Evolutionary conservation across 2,888 invertebrate genomes (phyloP), one percentile per base, ranked within the genome.

Genomic region (Dasysyrphus albostriatus): DNA sequence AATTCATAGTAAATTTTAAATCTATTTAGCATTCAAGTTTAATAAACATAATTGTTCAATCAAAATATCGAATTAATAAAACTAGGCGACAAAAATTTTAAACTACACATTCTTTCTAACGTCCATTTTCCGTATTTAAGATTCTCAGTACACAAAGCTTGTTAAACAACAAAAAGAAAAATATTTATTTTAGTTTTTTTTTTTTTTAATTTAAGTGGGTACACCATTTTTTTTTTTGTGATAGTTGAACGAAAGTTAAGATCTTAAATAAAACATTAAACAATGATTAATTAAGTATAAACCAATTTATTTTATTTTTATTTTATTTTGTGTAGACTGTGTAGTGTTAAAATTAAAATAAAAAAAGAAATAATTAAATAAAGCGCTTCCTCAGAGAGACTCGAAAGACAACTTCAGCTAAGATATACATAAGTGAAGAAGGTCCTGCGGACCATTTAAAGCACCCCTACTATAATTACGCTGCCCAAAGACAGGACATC

Each of bases 11-110:
- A 47, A 16, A 47, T 16, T 16, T 47, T 67, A 75, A 79, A 63
- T 72, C 58, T 59, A 73, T 83, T 80, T 81, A 76, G 61, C 73
- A 81, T 87, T 77, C 67, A 88, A 87, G 77, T 88, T 88, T 83
- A 88, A 84, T 85, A 84, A 88, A 88, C 79, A 82, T 84, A 87
- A 42, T 44, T n/a, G 47, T 47, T 73, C 88, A 88, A 88, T 88
- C 76, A 76, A 75, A 63, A 75, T 63, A 75, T 75, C 63, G 63
- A 69, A 76, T 61, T 73, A 61, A 65, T 59, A 56, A 69, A 81
- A 58, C 56, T 9, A 32, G 6, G 8, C 78, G 56, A 65, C 76
- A 56, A 42, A 65, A 84, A 56, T 54, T n/a, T 34, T 72, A 69
- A 76, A 65, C 58, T 67, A 24, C 59, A 19, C 56, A 56, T 39